Conservation (phyloP, 2,888 invertebrate species). For the Aphidoletes aphidimyza region DNA sequence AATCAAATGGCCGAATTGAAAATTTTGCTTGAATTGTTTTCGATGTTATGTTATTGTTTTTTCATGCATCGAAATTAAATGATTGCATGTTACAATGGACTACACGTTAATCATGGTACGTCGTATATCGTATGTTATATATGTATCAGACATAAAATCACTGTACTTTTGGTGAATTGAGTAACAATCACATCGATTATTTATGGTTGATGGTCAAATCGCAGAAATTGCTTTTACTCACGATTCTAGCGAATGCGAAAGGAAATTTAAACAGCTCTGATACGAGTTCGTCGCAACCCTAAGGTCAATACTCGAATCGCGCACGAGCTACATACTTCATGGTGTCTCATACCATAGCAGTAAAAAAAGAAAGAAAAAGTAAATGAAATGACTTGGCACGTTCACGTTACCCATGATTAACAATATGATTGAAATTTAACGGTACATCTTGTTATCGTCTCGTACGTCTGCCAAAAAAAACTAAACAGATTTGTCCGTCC, state of each 20-base stretch:
- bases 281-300: background rate
- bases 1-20: no score
- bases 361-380: background rate
- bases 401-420: background rate
- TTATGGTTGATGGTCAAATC: background rate
- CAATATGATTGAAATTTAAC: background rate
- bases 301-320: background rate
- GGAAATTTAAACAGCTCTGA: background rate
- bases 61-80: background rate
- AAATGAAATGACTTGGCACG: background rate
- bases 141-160: background rate
- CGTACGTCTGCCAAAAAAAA: background rate
- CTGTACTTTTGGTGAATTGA: no score
- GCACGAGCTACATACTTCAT: background rate
- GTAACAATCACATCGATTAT: background rate
- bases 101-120: background rate
- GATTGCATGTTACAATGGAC: background rate
- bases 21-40: background rate
- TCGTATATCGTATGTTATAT: background rate
- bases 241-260: background rate
- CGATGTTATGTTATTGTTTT: no score
- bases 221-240: constrained; percentile 17
- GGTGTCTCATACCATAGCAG: background rate
- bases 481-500: no score
- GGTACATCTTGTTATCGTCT: background rate